Conservation (phyloP, 2,888 invertebrate species). For the Xylocampa areola region DNA sequence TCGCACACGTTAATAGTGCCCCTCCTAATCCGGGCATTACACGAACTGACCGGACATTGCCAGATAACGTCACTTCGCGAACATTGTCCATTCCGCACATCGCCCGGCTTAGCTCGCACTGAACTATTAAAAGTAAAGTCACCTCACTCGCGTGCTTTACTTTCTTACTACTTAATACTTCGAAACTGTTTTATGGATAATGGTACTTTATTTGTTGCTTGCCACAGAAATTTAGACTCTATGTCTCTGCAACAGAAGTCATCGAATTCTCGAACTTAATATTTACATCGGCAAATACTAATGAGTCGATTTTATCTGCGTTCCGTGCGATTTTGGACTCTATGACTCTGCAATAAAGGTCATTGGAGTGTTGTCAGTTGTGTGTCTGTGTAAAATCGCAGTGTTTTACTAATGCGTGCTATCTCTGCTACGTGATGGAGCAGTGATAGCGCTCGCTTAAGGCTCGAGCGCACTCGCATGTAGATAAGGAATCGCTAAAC, state of each 20-base stretch:
- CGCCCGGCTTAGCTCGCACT: constrained; percentile 9
- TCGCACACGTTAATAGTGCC: constrained; percentile 10
- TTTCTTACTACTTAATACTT: constrained; percentile 11
- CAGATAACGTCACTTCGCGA: constrained; percentile 41
- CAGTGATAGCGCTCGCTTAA: constrained; percentile 3
- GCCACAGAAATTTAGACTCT: constrained; percentile 6
- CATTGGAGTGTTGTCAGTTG: neutral
- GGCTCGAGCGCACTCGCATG: constrained; percentile 7
- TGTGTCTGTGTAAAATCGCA: constrained; percentile 6
- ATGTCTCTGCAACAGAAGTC: neutral
- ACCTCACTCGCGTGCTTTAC: constrained; percentile 16
- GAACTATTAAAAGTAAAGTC: constrained; percentile 23
- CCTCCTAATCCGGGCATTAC: constrained; percentile 9
- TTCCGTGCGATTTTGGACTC: neutral
- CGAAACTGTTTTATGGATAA: neutral
- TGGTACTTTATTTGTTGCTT: neutral
- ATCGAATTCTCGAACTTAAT: neutral
- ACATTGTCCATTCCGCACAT: constrained; percentile 28
- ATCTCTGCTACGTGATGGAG: constrained; percentile 25
- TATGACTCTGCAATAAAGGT: neutral
- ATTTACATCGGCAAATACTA: neutral
- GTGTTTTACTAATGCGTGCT: constrained; percentile 9
- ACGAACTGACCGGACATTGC: constrained; percentile 25
- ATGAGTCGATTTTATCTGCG: neutral
- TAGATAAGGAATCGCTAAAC: constrained; percentile 23